Evolutionary conservation across 2,797 vertebrate species (phyloP), one percentile per base, ranked within the genome.

Genomic region (Cyprinella venusta): DNA sequence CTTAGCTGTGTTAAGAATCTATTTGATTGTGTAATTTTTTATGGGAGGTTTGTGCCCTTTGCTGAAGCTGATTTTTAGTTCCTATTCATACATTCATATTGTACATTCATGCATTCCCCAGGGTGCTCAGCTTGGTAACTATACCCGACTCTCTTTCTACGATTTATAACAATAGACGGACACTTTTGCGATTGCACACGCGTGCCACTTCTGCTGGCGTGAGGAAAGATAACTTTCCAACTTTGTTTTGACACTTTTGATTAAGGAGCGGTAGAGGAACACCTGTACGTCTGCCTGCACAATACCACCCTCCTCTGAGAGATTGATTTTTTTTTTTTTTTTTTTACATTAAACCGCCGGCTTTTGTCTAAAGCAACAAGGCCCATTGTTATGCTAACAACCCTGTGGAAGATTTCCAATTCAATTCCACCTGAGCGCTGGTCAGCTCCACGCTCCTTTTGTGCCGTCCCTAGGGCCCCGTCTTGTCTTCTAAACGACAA

Each of bases 371-470:
- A 96, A 95, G 93, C 92, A 92, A 94, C 90, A 86, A 88, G 90
- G 92, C 91, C 94, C 94, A 97, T 97, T 98, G 96, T 98, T 96
- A 98, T 98, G 97, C 95, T 96, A 98, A 98, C 96, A 91, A 94
- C 91, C 84, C 86, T 87, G 91, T 94, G 94, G 94, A 95, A 92
- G 92, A 96, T 97, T 98, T 98, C 97, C 96, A 97, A 97, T 97
- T 97, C 97, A 96, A 96, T 97, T 96, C 97, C 96, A 96, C 96
- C 95, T 94, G 95, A 96, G 94, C 93, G 92, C 94, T 95, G 96
- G 97, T 97, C 95, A 96, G 95, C 96, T 92, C 94, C 93, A 94
- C 93, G 93, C 92, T 92, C 91, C 93, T 95, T 96, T 96, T 97
- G 95, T 96, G 93, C 92, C 84, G 85, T 92, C 94, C 87, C 95